phyloP scores from a whole-genome alignment of 2,888 invertebrate genomes.

The Neoascia interrupta region DNA sequence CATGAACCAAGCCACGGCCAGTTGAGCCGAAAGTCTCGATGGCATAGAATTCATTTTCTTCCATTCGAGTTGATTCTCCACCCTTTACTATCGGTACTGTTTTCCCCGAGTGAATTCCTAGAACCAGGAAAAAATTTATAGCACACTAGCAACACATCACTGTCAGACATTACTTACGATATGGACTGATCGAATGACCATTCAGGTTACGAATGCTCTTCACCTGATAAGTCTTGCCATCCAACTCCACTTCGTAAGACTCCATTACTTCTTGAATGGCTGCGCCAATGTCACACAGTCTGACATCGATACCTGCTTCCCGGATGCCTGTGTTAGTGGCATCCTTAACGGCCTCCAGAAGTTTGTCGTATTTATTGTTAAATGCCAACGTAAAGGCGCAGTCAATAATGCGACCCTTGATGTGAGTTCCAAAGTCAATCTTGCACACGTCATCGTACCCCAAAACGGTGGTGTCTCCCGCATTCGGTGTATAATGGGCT shows the following conservation, averaged over 20 bases:
- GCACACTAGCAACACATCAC: neutral
- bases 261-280: slow-evolving; percentile 99
- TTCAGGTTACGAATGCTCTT: slow-evolving; percentile 99
- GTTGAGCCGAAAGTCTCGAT: slow-evolving; percentile 99
- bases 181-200: slow-evolving; percentile 99
- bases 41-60: slow-evolving; percentile 99
- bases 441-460: slow-evolving; percentile 98
- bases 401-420: slow-evolving; percentile 98
- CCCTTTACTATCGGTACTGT: slow-evolving; percentile 99
- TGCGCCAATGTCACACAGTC: slow-evolving; percentile 97
- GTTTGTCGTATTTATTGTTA: slow-evolving; percentile 96
- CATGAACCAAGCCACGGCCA: slow-evolving; percentile 95
- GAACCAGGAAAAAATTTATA: slow-evolving; percentile 17
- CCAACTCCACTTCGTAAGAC: slow-evolving; percentile 97
- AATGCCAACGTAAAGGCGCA: slow-evolving; percentile 99
- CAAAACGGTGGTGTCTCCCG: slow-evolving; percentile 96
- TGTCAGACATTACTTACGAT: slow-evolving; percentile 83
- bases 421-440: slow-evolving; percentile 99
- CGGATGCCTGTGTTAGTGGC: slow-evolving; percentile 99
- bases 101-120: slow-evolving; percentile 96
- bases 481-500: slow-evolving; percentile 99
- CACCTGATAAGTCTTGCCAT: slow-evolving; percentile 97
- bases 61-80: slow-evolving; percentile 98
- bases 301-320: slow-evolving; percentile 97
- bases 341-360: slow-evolving; percentile 97